Percentiles rank a stretch among this genome's conserved stretches.
phyloP scores from a whole-genome alignment of 2,113 vertebrate species.

The Rhea pennata region DNA sequence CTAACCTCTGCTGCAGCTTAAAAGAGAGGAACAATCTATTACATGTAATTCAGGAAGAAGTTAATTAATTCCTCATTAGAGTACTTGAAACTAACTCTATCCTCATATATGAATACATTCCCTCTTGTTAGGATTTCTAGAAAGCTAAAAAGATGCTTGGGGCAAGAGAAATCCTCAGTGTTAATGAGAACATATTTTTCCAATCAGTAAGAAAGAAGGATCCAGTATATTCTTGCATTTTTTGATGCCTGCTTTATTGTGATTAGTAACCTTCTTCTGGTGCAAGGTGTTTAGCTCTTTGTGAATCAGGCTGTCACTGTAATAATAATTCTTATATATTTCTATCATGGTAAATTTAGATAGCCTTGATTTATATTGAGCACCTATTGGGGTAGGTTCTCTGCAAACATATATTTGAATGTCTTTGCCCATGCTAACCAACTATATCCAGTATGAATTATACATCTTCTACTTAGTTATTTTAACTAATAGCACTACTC shows the following conservation, averaged over 20 bases:
- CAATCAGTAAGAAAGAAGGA: not conserved
- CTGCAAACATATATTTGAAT: not conserved
- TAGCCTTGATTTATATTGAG: not conserved
- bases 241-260: not conserved
- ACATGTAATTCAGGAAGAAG: not conserved
- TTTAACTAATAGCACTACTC: not conserved
- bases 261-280: not conserved
- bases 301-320: not conserved
- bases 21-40: not conserved
- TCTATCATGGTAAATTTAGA: not conserved
- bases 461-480: not conserved
- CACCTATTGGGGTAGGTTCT: not conserved
- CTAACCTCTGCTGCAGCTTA: not conserved
- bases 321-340: not conserved
- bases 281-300: not conserved
- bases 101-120: not conserved
- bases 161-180: not conserved
- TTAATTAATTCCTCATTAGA: not conserved
- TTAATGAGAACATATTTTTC: not conserved
- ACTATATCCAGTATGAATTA: not conserved
- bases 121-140: not conserved
- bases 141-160: not conserved
- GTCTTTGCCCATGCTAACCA: not conserved
- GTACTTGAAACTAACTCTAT: not conserved
- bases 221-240: not conserved